Percentiles rank a stretch among this genome's conserved stretches.
phyloP scores from a whole-genome alignment of 1,140 invertebrate genomes.

The Muscidifurax raptorellus region DNA sequence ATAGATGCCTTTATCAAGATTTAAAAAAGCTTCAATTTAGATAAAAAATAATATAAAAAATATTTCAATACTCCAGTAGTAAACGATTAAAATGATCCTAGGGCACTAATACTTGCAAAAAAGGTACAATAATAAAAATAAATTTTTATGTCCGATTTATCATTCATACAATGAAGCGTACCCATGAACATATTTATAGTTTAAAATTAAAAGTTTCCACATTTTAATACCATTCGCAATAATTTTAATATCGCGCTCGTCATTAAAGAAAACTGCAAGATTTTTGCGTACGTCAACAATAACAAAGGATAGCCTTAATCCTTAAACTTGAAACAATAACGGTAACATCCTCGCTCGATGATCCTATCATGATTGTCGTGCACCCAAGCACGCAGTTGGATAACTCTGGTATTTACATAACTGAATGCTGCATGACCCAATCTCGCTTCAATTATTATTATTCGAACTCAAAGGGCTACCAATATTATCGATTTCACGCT shows the following conservation, averaged over 20 bases:
- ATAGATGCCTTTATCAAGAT: conserved; percentile 26
- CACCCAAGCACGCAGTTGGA: conserved; percentile 37
- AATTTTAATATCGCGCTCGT: conserved; percentile 8
- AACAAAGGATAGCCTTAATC: conserved; percentile 49
- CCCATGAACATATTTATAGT: not conserved
- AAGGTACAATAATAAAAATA: conserved; percentile 42
- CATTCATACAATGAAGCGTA: conserved; percentile 7
- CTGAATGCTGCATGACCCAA: conserved; percentile 30
- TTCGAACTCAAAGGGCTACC: conserved; percentile 73
- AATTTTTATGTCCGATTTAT: conserved; percentile 21
- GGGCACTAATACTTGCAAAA: conserved; percentile 45
- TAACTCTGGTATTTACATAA: conserved; percentile 40
- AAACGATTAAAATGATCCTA: conserved; percentile 38
- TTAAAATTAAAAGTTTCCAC: conserved; percentile 17
- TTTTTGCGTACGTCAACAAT: conserved; percentile 44
- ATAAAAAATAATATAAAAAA: conserved; percentile 48
- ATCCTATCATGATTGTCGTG: conserved; percentile 48
- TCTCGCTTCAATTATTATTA: conserved; percentile 64
- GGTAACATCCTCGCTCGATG: conserved; percentile 42
- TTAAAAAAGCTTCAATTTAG: conserved; percentile 21
- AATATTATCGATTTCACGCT: conserved; percentile 90
- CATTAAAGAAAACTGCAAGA: conserved; percentile 47
- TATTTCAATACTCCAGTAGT: conserved; percentile 38
- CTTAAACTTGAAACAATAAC: conserved; percentile 47
- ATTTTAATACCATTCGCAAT: conserved; percentile 20